Evolutionary conservation across 2,888 invertebrate species (phyloP), one percentile per base, ranked within the genome.

Genomic region (Ferrisia virgata): DNA sequence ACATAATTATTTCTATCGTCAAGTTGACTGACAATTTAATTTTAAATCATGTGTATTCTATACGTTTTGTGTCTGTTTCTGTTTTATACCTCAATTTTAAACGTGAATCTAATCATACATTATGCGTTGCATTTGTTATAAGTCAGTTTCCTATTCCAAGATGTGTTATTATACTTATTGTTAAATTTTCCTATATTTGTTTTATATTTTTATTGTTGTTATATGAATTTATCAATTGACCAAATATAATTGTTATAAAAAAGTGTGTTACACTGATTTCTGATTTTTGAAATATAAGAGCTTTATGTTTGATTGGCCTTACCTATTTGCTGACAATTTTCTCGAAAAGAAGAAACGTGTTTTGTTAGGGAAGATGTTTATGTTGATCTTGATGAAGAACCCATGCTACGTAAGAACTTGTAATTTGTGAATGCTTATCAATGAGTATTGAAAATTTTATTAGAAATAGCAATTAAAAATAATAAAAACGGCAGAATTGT

Each of bases 171-270:
- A n/a, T n/a, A n/a, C n/a, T n/a, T n/a, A n/a, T 53, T 53, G 53
- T 53, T 53, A 53, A 8, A 28, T 28, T 64, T 64, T 28, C 64
- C 2, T 64, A 64, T 64, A 28, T 25, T 25, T 64, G 28, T 64
- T 64, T 64, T 64, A 64, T 64, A 64, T 64, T 64, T 64, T 64
- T 64, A 64, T 64, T n/a, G 28, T 64, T 64, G 64, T 64, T 64
- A 64, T 64, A 64, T 64, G 64, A 13, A 64, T 64, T 64, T 64
- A 15, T 64, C 13, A 64, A 64, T 22, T 64, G 64, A 64, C 64
- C 64, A 64, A 64, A 28, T n/a, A 64, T 13, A 64, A 28, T 28
- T 64, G 64, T 64, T 53, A 53, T 53, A 5, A 53, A 53, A 53
- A 0, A 2, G 11, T 53, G 2, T 22, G 13, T 47, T 6, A 43